Percentiles rank a stretch among this genome's conserved stretches.
Evolutionary conservation across 2,113 vertebrate genomes (phyloP).

Genomic region (Alexandromys fortis): DNA sequence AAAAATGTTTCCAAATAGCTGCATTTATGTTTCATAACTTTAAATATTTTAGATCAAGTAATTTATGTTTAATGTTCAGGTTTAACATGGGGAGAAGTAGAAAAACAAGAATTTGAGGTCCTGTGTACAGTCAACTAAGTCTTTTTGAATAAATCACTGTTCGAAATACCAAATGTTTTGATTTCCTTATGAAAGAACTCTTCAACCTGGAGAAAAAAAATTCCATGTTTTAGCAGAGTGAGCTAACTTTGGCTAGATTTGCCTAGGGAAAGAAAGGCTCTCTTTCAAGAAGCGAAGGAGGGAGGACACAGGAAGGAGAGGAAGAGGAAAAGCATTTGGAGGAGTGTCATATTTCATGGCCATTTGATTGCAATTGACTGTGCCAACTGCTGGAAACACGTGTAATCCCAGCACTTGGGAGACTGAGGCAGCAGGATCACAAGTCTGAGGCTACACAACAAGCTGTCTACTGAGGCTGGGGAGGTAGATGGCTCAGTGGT

Average conservation of each 20-base stretch:
- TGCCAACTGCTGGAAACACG: neutral
- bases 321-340: neutral
- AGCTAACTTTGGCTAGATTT: conserved; percentile 51
- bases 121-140: conserved; percentile 39
- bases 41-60: conserved; percentile 17
- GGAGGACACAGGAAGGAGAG: neutral
- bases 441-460: neutral
- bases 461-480: neutral
- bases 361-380: conserved; percentile 8
- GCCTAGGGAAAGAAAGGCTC: conserved; percentile 52
- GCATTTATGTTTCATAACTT: conserved; percentile 40
- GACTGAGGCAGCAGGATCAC: neutral
- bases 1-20: conserved; percentile 2
- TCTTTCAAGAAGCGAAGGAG: conserved; percentile 45
- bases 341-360: neutral
- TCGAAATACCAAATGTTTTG: conserved; percentile 50
- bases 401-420: neutral
- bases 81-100: conserved; percentile 17
- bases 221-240: conserved; percentile 35
- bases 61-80: conserved; percentile 1
- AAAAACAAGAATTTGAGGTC: conserved; percentile 36
- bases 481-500: neutral
- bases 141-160: conserved; percentile 55
- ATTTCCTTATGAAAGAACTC: conserved; percentile 71
- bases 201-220: conserved; percentile 40